Conservation (phyloP, 2,888 invertebrate species). For the Scaptomyza tumidula region DNA sequence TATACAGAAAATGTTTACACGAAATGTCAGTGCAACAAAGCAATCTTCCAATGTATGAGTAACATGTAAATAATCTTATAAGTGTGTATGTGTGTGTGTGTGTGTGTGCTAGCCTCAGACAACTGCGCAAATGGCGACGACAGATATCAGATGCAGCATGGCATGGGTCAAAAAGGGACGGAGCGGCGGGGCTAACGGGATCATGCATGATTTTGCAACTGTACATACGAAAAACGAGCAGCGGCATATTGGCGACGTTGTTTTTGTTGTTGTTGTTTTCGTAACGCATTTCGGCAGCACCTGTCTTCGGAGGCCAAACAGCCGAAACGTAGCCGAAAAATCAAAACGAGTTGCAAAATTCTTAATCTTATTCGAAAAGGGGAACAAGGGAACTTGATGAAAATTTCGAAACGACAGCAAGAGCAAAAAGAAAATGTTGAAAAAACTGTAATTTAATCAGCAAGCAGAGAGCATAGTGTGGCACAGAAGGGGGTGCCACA, state of each 20-base stretch:
- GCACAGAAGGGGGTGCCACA: slow-evolving; percentile 28
- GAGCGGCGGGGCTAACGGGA: not conserved
- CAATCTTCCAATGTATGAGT: slow-evolving; percentile 24
- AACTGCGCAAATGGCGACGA: slow-evolving; percentile 78
- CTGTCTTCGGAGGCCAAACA: slow-evolving; percentile 68
- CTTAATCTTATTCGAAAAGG: not conserved
- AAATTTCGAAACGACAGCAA: slow-evolving; percentile 37
- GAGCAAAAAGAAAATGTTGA: slow-evolving; percentile 19
- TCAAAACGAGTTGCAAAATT: slow-evolving; percentile 28
- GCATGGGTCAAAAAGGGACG: slow-evolving; percentile 1
- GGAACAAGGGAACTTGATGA: not conserved
- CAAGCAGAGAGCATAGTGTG: slow-evolving; percentile 34
- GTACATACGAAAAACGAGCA: slow-evolving; percentile 36
- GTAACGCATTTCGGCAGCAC: slow-evolving; percentile 80
- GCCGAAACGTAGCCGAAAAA: slow-evolving; percentile 19
- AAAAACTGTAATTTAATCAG: slow-evolving; percentile 75
- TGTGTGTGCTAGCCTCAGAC: slow-evolving; percentile 36
- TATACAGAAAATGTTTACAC: slow-evolving; percentile 70
- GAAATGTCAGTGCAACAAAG: slow-evolving; percentile 66
- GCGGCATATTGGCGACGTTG: not conserved
- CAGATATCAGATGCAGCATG: slow-evolving; percentile 69
- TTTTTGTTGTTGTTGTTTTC: slow-evolving; percentile 49
- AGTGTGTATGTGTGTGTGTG: slow-evolving; percentile 15
- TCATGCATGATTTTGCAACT: slow-evolving; percentile 64
- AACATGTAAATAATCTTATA: slow-evolving; percentile 16